phyloP scores from a whole-genome alignment of 2,797 vertebrate species.

The Chelonia mydas region DNA sequence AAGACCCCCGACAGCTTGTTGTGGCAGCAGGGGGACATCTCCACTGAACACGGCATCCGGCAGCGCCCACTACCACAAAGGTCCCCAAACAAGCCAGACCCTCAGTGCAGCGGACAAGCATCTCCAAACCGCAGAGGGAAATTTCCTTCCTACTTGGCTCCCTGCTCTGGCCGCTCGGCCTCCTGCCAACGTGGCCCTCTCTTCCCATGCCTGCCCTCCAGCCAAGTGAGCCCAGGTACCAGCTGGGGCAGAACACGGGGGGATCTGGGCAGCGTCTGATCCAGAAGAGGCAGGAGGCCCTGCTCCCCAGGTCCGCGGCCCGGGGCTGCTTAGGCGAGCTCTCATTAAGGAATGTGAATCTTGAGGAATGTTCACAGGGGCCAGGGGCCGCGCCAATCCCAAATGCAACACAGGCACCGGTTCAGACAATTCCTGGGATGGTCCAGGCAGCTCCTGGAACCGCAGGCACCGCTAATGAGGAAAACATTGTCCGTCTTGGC shows the following conservation, averaged over 20 bases:
- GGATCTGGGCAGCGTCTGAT: not conserved
- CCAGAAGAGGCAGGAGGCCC: not conserved
- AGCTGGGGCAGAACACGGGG: not conserved
- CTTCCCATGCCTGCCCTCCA: too few species aligned
- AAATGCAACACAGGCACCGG: not conserved
- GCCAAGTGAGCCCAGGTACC: not conserved
- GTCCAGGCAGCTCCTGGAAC: not conserved
- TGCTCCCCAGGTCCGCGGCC: not conserved
- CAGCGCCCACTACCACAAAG: not conserved
- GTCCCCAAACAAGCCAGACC: not conserved
- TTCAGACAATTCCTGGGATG: not conserved
- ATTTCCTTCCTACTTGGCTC: not conserved
- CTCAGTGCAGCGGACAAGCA: not conserved
- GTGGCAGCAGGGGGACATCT: not conserved
- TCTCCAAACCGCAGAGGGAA: too few species aligned
- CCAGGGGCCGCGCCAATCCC: not conserved
- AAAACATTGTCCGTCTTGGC: not conserved
- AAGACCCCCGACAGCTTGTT: not conserved
- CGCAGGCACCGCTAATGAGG: not conserved
- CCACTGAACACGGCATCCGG: not conserved
- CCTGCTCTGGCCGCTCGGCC: too few species aligned
- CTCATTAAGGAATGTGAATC: not conserved
- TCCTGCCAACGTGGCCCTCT: not conserved
- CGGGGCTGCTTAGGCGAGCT: too few species aligned
- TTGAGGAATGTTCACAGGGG: not conserved